Percentiles rank a stretch among this genome's conserved stretches.
Conservation (phyloP, 1,140 invertebrate species). For the Wasmannia auropunctata region DNA sequence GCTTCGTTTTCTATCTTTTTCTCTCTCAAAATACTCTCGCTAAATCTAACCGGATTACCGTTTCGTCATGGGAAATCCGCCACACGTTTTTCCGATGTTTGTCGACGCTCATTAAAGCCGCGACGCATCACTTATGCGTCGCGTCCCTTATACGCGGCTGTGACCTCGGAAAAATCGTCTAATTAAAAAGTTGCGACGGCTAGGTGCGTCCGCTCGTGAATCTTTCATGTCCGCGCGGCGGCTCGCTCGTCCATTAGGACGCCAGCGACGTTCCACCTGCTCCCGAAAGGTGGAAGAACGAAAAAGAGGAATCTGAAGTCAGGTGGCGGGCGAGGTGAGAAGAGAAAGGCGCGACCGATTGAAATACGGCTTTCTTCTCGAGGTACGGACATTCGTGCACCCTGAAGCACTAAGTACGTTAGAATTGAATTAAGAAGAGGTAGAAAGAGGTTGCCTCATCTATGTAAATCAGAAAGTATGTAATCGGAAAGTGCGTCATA, state of each 20-base stretch:
- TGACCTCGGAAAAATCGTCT: background rate
- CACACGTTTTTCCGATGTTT: constrained; percentile 7
- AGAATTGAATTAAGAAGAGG: background rate
- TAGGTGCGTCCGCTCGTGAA: constrained; percentile 55
- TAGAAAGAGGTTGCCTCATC: background rate
- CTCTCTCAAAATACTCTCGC: background rate
- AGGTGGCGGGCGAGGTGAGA: background rate
- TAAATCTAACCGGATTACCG: constrained; percentile 1
- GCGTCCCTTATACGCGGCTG: background rate
- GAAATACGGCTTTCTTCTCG: constrained; percentile 9
- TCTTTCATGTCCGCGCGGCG: constrained; percentile 64
- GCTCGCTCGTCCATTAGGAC: constrained; percentile 44
- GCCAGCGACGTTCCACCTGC: constrained; percentile 50
- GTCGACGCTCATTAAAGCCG: background rate
- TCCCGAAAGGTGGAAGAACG: constrained; percentile 18
- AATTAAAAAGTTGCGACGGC: constrained; percentile 62
- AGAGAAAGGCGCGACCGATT: constrained; percentile 11
- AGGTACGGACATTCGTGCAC: background rate
- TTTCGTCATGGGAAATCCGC: background rate
- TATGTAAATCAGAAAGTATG: background rate
- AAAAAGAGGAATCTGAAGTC: background rate
- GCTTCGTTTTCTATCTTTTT: background rate
- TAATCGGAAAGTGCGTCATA: background rate
- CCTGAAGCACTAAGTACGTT: background rate
- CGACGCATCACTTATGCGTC: constrained; percentile 15